Percentiles rank a stretch among this genome's conserved stretches.
Conservation (phyloP, 2,888 invertebrate genomes). For the Mythimna lalbum region DNA sequence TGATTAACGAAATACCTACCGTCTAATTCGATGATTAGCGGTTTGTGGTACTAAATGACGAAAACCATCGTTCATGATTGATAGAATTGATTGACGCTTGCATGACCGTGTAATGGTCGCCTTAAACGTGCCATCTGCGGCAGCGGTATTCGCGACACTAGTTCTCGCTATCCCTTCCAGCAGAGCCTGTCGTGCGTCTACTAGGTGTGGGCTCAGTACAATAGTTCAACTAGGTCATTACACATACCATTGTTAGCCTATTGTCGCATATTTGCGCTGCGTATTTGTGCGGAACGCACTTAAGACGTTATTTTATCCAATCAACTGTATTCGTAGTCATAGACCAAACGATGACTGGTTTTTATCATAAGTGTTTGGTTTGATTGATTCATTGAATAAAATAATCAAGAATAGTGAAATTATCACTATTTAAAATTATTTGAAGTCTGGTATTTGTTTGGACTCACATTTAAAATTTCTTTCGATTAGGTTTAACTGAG, state of each 20-base stretch:
- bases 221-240: slow-evolving; percentile 49
- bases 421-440: neutral
- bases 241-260: slow-evolving; percentile 29
- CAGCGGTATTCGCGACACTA: slow-evolving; percentile 23
- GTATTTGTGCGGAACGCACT: slow-evolving; percentile 16
- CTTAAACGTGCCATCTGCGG: slow-evolving; percentile 14
- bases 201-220: slow-evolving; percentile 41
- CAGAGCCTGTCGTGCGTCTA: neutral
- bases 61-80: too few relatives aligned
- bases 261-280: slow-evolving; percentile 38
- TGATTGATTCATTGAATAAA: neutral
- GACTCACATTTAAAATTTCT: too few relatives aligned
- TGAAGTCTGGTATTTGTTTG: too few relatives aligned
- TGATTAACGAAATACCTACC: too few relatives aligned
- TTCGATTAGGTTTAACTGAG: too few relatives aligned
- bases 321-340: slow-evolving; percentile 3
- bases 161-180: slow-evolving; percentile 19
- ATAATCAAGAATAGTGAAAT: neutral
- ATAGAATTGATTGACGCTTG: too few relatives aligned
- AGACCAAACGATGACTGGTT: neutral
- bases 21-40: too few relatives aligned
- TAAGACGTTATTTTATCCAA: slow-evolving; percentile 11
- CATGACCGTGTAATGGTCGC: too few relatives aligned
- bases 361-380: neutral
- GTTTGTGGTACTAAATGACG: too few relatives aligned